phyloP scores from a whole-genome alignment of 1,140 invertebrate species.

The Heliconius hewitsoni region DNA sequence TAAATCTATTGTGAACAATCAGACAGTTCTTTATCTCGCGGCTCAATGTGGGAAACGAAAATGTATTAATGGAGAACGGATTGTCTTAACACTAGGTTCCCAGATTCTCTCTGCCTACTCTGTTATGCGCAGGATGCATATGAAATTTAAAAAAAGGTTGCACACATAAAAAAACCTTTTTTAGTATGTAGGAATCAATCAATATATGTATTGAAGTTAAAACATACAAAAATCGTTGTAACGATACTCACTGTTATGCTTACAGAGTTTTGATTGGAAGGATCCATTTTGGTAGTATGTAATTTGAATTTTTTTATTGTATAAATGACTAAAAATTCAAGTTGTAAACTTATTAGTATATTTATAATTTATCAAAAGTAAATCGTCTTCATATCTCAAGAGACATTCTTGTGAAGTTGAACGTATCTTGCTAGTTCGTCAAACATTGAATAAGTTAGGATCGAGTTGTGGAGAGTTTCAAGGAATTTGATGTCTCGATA shows the following conservation, averaged over 20 bases:
- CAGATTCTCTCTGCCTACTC: too few species aligned
- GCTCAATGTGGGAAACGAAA: too few species aligned
- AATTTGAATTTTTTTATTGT: background rate
- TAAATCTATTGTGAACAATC: too few species aligned
- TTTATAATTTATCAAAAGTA: constrained; percentile 51
- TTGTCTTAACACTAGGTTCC: too few species aligned
- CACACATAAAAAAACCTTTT: too few species aligned
- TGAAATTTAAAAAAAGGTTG: too few species aligned
- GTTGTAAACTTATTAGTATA: constrained; percentile 19
- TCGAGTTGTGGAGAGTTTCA: constrained; percentile 45
- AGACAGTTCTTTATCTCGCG: too few species aligned
- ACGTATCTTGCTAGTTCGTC: constrained; percentile 48
- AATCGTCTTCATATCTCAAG: constrained; percentile 45
- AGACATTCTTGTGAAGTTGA: constrained; percentile 51
- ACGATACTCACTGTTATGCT: background rate
- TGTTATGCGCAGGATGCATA: too few species aligned
- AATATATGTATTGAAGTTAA: too few species aligned
- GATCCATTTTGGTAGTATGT: background rate
- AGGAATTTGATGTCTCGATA: constrained; percentile 33
- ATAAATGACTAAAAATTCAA: background rate
- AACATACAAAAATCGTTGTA: background rate
- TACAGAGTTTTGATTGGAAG: background rate
- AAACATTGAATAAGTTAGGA: constrained; percentile 57
- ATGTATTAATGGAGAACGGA: too few species aligned
- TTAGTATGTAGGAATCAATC: too few species aligned